These are phyloP conservation scores for Electrophaes corylata DNA, from an alignment of 2,888 invertebrate species.

Conservation along the genomic window DNA sequence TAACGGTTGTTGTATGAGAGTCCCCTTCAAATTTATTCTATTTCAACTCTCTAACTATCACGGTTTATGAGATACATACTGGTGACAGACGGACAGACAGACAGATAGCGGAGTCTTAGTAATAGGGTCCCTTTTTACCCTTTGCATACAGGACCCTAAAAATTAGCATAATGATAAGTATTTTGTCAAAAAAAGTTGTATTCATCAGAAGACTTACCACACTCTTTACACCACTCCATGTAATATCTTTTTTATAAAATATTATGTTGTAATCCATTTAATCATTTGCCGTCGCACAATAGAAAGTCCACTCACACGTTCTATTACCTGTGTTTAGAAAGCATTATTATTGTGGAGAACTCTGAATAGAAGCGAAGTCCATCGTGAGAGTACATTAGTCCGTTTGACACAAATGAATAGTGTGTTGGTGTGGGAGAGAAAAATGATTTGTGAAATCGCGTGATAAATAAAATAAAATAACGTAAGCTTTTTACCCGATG, in stretches of 20 bases:
- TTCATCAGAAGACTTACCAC: neutral
- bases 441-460: constrained; percentile 7
- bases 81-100: no score
- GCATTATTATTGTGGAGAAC: constrained; percentile 16
- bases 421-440: constrained; percentile 12
- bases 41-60: no score
- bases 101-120: no score
- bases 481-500: no score
- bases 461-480: neutral
- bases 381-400: constrained; percentile 11
- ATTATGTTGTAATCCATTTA: neutral
- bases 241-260: neutral
- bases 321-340: constrained; percentile 21
- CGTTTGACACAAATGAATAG: constrained; percentile 21
- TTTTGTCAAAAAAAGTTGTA: no score
- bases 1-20: no score
- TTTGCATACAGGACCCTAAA: no score
- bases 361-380: constrained; percentile 16
- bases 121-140: no score
- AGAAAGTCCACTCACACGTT: constrained; percentile 9
- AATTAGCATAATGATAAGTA: no score
- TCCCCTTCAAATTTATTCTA: no score
- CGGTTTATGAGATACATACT: no score
- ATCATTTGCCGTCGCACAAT: constrained; percentile 12
- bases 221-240: neutral